phyloP scores from a whole-genome alignment of 92 coral and sea anemone genomes.

The Micromussa lordhowensis region DNA sequence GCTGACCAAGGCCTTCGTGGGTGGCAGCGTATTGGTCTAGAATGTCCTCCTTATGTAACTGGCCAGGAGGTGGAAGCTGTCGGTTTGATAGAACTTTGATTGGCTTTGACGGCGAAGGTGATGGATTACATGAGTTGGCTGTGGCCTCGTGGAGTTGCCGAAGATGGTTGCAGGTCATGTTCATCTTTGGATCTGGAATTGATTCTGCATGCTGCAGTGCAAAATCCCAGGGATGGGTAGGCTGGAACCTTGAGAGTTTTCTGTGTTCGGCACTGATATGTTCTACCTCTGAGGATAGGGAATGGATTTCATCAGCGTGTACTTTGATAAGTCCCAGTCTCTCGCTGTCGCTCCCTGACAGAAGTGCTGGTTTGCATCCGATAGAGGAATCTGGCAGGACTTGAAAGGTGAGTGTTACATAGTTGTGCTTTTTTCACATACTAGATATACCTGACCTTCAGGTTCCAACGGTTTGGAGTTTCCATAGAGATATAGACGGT shows the following conservation, averaged over 20 bases:
- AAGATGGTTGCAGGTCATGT: conserved; percentile 37
- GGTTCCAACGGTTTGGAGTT: conserved; percentile 65
- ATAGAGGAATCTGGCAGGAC: conserved; percentile 47
- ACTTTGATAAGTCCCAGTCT: conserved; percentile 56
- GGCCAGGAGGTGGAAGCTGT: conserved; percentile 17
- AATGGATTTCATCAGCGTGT: conserved; percentile 58
- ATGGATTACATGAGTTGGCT: conserved; percentile 18
- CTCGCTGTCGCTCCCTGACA: conserved; percentile 65
- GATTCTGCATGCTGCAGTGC: conserved; percentile 3
- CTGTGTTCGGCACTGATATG: conserved; percentile 4
- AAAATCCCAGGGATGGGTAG: not conserved
- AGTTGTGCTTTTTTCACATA: conserved; percentile 45
- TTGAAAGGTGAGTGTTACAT: conserved; percentile 44
- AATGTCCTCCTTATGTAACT: conserved; percentile 25
- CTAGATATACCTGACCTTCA: conserved; percentile 53
- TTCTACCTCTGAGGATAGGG: conserved; percentile 28
- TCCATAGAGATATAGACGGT: conserved; percentile 58
- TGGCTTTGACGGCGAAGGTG: conserved; percentile 33
- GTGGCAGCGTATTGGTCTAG: conserved; percentile 19
- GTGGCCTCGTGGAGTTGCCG: conserved; percentile 41
- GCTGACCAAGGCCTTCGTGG: conserved; percentile 43
- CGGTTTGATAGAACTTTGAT: conserved; percentile 9
- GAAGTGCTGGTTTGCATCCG: conserved; percentile 54
- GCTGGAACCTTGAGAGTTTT: not conserved
- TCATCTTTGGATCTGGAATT: not conserved